Conservation (phyloP, 2,113 vertebrate species). For the Tenrec ecaudatus region DNA sequence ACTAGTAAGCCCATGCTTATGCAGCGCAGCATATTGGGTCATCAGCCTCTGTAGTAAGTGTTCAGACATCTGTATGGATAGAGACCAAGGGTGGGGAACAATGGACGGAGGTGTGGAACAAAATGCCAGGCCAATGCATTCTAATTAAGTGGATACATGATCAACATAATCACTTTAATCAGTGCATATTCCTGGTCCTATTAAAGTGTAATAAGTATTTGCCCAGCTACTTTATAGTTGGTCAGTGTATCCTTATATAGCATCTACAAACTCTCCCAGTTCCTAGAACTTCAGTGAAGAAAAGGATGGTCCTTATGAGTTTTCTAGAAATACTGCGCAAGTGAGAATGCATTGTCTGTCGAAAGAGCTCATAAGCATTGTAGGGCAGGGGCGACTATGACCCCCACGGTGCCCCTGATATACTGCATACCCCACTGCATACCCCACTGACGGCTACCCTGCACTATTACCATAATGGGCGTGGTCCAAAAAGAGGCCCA, state of each 20-base stretch:
- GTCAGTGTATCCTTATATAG: background rate
- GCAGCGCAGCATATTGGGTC: background rate
- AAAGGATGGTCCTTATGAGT: background rate
- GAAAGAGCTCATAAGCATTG: background rate
- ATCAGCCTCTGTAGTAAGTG: background rate
- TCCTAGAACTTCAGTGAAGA: background rate
- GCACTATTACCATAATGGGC: too few relatives aligned
- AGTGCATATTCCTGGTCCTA: background rate
- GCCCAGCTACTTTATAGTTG: background rate
- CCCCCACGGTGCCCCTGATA: fast-evolving
- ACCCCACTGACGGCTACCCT: background rate
- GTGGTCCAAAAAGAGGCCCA: background rate
- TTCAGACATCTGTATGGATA: background rate
- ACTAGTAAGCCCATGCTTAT: background rate
- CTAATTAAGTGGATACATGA: background rate
- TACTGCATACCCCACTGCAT: too few relatives aligned
- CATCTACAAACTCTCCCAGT: background rate
- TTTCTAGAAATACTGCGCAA: background rate
- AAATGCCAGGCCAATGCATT: background rate
- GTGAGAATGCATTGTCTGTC: background rate
- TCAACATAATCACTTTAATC: background rate
- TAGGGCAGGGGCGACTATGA: background rate
- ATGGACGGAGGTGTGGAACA: background rate
- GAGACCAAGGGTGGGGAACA: background rate
- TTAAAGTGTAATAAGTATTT: background rate